Base-by-base conservation (phyloP, 2,888 invertebrate genomes). In the Thymelicus acteon region DNA sequence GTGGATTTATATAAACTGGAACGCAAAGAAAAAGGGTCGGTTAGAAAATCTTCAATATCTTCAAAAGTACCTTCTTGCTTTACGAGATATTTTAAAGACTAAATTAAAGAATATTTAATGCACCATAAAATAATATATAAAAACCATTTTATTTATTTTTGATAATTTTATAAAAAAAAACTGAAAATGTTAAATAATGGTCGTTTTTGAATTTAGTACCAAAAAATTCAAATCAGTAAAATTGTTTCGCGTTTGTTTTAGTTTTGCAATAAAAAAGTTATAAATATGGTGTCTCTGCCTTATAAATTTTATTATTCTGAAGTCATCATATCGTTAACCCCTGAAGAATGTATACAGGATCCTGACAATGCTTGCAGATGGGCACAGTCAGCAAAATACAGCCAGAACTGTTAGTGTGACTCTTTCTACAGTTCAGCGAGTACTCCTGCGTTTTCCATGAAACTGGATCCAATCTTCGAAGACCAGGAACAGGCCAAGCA, bases 391-490 rank as follows among this genome's bases (percentile, higher is more conserved):
- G 66, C 57, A 66, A 31, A 6, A 54, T 61, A 66, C 57, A 47
- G 66, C 62, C 6, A 72, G 57, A 37, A 67, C 57, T 39, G 31
- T 57, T 13, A 7, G 12, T 58, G 31, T 19, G 44, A 54, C 15
- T 15, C 13, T 63, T 13, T 54, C 60, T 37, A 48, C 67, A 49
- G 47, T 67, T 31, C 67, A 67, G 60, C 24, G 67, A 39, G 60
- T 60, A 60, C 48, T 67, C 67, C 67, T 60, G 60, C 60, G 49
- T 37, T 67, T n/a, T 60, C 15, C 67, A 60, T 57, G 67, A 67
- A 31, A 67, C 67, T 57, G 60, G 60, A 44, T 60, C 15, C 6
- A 24, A 67, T 60, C 47, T 60, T n/a, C 54, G 67, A 47, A 60
- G 67, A 60, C 52, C 67, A 47, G n/a, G 60, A n/a, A 47, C 39